Evolutionary conservation across 2,888 invertebrate genomes (phyloP).

Genomic region (Cantharis rustica): DNA sequence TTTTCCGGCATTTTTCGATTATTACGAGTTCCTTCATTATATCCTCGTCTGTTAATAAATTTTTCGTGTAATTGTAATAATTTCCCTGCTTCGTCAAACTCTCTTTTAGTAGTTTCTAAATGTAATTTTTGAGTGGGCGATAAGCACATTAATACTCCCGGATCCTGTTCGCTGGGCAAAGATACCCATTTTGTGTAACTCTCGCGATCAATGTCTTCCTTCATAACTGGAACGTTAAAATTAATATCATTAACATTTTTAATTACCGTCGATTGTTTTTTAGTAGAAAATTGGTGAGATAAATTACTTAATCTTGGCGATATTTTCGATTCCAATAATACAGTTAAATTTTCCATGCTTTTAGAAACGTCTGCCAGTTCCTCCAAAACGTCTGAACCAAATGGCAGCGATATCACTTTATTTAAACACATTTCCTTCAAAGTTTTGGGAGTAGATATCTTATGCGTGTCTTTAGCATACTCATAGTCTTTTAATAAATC

Average conservation of each 20-base stretch:
- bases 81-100: constrained; percentile 64
- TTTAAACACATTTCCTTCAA: constrained; percentile 65
- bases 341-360: constrained; percentile 53
- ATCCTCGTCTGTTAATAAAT: constrained; percentile 64
- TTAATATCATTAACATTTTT: constrained; percentile 2
- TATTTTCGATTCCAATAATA: constrained; percentile 39
- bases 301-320: constrained; percentile 31
- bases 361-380: constrained; percentile 70
- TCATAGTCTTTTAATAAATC: constrained; percentile 59
- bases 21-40: constrained; percentile 51
- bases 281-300: not conserved
- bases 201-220: constrained; percentile 48
- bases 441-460: not conserved
- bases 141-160: constrained; percentile 67
- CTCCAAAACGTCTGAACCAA: constrained; percentile 70
- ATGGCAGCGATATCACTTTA: constrained; percentile 69
- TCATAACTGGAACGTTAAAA: constrained; percentile 36
- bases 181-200: constrained; percentile 64
- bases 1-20: constrained; percentile 52
- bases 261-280: not conserved
- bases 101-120: constrained; percentile 61
- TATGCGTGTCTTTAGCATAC: constrained; percentile 41
- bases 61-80: constrained; percentile 73
- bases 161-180: constrained; percentile 64
- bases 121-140: constrained; percentile 74